A percentile compares a stretch with the other conserved stretches of the same genome.
These are phyloP conservation scores for Symphodus melops DNA, from an alignment of 2,113 vertebrate species.

Conservation along the genomic window DNA sequence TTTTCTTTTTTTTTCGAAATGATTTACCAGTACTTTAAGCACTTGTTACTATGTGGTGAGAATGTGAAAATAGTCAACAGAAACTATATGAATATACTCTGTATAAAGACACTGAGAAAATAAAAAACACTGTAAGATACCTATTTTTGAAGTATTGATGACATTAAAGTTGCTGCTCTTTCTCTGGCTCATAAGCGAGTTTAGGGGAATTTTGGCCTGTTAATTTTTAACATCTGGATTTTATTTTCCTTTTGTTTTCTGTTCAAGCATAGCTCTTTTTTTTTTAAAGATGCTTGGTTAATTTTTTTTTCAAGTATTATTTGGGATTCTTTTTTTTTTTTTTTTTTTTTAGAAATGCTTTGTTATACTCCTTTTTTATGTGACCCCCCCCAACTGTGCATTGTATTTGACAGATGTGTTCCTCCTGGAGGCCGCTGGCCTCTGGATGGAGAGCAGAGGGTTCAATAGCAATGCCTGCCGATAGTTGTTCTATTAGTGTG, in stretches of 20 bases:
- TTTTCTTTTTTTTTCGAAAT: constrained; percentile 65
- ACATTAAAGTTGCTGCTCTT: constrained; percentile 79
- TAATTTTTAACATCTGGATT: constrained; percentile 68
- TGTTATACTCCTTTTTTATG: constrained; percentile 65
- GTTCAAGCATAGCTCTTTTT: constrained; percentile 37
- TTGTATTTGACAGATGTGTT: constrained; percentile 50
- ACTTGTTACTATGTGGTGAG: constrained; percentile 86
- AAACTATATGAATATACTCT: constrained; percentile 86
- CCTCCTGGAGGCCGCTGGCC: constrained; percentile 47
- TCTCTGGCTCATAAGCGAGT: constrained; percentile 65
- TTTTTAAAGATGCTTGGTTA: constrained; percentile 58
- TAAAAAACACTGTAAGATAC: constrained; percentile 85
- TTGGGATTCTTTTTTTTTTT: constrained; percentile 30
- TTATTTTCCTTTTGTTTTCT: constrained; percentile 40
- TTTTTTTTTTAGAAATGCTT: constrained; percentile 42
- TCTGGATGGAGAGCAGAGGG: constrained; percentile 44
- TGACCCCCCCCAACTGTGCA: constrained; percentile 48
- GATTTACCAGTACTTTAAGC: constrained; percentile 75
- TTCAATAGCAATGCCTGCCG: constrained; percentile 78
- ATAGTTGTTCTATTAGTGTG: constrained; percentile 75
- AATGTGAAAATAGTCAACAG: constrained; percentile 85
- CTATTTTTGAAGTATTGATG: constrained; percentile 83
- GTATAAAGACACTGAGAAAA: constrained; percentile 83
- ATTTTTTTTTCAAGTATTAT: constrained; percentile 15
- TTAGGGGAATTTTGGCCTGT: constrained; percentile 59